Percentiles rank a stretch among this genome's conserved stretches.
These are phyloP conservation scores for Emydura subglobosa DNA, from an alignment of 2,113 vertebrate genomes.

Conservation along the genomic window DNA sequence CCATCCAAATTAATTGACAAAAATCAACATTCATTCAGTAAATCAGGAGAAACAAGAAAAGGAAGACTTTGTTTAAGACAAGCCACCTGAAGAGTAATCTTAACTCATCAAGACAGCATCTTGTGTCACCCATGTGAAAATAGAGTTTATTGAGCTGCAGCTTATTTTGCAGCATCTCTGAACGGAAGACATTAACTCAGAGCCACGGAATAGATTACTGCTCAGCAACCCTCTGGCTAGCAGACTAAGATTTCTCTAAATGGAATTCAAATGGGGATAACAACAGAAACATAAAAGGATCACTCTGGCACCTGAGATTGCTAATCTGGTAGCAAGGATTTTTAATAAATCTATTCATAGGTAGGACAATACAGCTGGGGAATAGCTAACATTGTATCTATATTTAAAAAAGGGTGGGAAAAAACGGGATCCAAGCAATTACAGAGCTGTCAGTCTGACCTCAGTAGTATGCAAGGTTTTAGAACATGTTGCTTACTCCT, in stretches of 20 bases:
- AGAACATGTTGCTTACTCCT: not conserved
- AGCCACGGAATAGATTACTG: not conserved
- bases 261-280: not conserved
- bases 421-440: not conserved
- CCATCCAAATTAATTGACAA: not conserved
- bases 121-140: not conserved
- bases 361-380: not conserved
- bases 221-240: not conserved
- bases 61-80: not conserved
- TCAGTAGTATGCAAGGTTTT: not conserved
- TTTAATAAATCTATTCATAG: not conserved
- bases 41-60: not conserved
- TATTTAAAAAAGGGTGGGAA: not conserved
- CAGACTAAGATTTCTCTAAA: not conserved
- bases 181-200: not conserved
- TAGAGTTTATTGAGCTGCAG: not conserved
- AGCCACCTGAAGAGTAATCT: not conserved
- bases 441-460: not conserved
- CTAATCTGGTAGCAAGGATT: not conserved
- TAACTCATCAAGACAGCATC: not conserved
- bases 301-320: not conserved
- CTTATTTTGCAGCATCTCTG: not conserved
- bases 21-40: not conserved
- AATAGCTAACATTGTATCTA: not conserved
- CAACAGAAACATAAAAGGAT: not conserved